Percentiles rank a stretch among this genome's conserved stretches.
Evolutionary conservation across 2,113 vertebrate genomes (phyloP).

Genomic region (Pantherophis guttatus): DNA sequence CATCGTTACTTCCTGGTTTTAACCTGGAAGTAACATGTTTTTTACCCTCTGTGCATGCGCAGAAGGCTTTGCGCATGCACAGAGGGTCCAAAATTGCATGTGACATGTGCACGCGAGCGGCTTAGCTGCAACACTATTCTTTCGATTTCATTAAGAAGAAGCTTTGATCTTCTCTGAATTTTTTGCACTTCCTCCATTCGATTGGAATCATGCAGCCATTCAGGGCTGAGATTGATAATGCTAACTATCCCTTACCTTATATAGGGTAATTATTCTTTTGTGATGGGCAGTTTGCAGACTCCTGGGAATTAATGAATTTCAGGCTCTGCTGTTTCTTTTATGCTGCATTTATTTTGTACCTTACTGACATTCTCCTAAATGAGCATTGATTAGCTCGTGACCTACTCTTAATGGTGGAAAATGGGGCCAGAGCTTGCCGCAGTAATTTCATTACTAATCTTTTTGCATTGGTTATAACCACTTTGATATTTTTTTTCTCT

Average conservation of each 20-base stretch:
- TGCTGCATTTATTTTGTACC: constrained; percentile 53
- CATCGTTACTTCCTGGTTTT: too few species aligned
- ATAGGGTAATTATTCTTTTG: constrained; percentile 26
- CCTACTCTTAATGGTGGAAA: constrained; percentile 55
- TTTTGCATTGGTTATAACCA: constrained; percentile 38
- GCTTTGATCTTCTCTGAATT: constrained; percentile 21
- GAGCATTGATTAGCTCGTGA: constrained; percentile 52
- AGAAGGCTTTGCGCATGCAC: too few species aligned
- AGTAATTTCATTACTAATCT: constrained; percentile 52
- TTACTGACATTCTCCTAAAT: constrained; percentile 56
- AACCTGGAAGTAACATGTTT: too few species aligned
- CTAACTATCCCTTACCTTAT: constrained; percentile 20
- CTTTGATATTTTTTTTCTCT: constrained; percentile 15
- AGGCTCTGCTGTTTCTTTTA: constrained; percentile 47
- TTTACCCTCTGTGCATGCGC: too few species aligned
- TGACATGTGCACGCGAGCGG: too few species aligned
- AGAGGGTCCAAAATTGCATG: too few species aligned
- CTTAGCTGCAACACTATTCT: neutral
- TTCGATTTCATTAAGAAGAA: constrained; percentile 20
- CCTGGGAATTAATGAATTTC: constrained; percentile 51
- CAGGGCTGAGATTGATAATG: constrained; percentile 10
- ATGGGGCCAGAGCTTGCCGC: constrained; percentile 41
- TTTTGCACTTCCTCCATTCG: constrained; percentile 3
- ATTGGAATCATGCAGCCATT: neutral
- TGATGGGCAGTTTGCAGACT: constrained; percentile 45